Evolutionary conservation across 1,140 invertebrate species (phyloP).

Genomic region (Globodera rostochiensis): DNA sequence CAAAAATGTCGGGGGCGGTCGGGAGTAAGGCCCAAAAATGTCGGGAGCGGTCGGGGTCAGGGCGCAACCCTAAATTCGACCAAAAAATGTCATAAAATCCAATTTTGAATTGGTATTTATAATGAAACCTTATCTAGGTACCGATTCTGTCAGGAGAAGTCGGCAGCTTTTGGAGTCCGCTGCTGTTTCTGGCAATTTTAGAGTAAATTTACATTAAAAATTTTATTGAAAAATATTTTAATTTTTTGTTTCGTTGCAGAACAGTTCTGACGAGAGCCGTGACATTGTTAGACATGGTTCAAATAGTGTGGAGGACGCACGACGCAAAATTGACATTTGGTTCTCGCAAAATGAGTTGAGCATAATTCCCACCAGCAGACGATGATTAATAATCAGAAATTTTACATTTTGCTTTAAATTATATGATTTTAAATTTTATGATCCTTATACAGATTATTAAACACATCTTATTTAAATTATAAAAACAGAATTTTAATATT

Average conservation of each 20-base stretch:
- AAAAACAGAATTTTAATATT: too few species aligned
- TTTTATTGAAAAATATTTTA: slow-evolving; percentile 79
- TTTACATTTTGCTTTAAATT: not conserved
- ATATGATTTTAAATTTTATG: not conserved
- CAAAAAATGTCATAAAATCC: too few species aligned
- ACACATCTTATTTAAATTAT: too few species aligned
- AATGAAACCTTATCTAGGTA: slow-evolving; percentile 1
- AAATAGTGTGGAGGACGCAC: slow-evolving; percentile 89
- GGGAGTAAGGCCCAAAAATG: too few species aligned
- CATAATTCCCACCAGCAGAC: not conserved
- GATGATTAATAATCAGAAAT: not conserved
- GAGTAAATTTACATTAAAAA: slow-evolving; percentile 76
- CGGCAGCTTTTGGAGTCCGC: slow-evolving; percentile 91
- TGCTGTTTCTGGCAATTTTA: slow-evolving; percentile 81
- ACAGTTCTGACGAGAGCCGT: slow-evolving; percentile 72
- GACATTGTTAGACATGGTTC: slow-evolving; percentile 70
- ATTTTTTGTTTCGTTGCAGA: slow-evolving; percentile 71
- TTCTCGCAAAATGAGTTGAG: not conserved
- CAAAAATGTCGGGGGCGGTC: too few species aligned
- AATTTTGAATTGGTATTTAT: too few species aligned
- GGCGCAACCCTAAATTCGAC: too few species aligned
- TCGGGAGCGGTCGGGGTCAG: too few species aligned
- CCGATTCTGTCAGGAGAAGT: slow-evolving; percentile 68
- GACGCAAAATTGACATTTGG: slow-evolving; percentile 93
- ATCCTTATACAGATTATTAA: too few species aligned